Conservation (phyloP, 2,113 vertebrate species). For the Melanotaenia duboulayi region DNA sequence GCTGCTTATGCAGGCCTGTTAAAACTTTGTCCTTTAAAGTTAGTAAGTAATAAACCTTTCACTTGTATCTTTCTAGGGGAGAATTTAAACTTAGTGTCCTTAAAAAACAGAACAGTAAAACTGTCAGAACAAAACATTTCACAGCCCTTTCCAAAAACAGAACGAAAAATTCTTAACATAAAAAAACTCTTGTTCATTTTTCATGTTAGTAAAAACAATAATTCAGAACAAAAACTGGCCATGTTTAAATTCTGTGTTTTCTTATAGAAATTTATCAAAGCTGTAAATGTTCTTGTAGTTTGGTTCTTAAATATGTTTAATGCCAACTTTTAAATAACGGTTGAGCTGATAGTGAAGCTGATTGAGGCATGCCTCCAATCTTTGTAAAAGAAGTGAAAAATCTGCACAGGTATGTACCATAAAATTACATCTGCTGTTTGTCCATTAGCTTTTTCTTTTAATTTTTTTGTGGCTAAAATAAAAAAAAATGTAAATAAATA, state of each 20-base stretch:
- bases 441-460: not conserved
- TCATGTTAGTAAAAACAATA: not conserved
- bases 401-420: not conserved
- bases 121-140: not conserved
- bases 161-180: not conserved
- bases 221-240: not conserved
- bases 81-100: constrained; percentile 19
- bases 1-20: constrained; percentile 21
- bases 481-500: not conserved
- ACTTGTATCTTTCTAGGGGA: not conserved
- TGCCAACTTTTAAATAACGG: not conserved
- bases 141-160: not conserved
- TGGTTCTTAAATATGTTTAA: constrained; percentile 4
- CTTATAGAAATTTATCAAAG: not conserved
- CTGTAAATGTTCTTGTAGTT: not conserved
- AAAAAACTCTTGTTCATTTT: not conserved
- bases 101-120: constrained; percentile 23
- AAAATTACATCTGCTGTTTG: not conserved
- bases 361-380: not conserved
- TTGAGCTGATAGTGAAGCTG: constrained; percentile 1
- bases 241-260: not conserved
- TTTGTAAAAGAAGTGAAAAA: constrained; percentile 7
- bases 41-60: constrained; percentile 20
- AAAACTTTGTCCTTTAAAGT: constrained; percentile 22
- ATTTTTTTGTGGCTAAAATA: not conserved